phyloP scores from a whole-genome alignment of 2,113 vertebrate genomes.

The Lanius collurio region DNA sequence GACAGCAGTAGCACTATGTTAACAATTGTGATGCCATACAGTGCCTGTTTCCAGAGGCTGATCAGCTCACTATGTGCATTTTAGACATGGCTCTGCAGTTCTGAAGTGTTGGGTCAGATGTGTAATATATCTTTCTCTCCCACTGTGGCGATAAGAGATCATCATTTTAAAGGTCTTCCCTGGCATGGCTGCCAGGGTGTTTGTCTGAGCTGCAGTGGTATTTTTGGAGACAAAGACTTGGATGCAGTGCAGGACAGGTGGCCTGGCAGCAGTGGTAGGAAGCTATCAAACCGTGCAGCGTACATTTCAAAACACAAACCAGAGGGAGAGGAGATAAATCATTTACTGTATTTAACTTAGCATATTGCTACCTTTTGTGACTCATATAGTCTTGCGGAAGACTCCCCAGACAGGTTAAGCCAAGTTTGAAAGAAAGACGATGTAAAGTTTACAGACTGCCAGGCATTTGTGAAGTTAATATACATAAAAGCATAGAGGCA shows the following conservation, averaged over 20 bases:
- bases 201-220: conserved; percentile 58
- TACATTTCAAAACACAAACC: conserved; percentile 54
- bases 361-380: conserved; percentile 58
- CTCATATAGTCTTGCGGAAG: conserved; percentile 40
- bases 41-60: not conserved
- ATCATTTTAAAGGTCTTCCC: conserved; percentile 52
- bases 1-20: not conserved
- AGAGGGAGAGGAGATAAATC: conserved; percentile 63
- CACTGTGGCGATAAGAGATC: not conserved
- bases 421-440: not conserved
- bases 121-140: conserved; percentile 36
- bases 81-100: not conserved
- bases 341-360: conserved; percentile 67
- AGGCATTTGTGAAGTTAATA: not conserved
- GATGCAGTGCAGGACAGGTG: conserved; percentile 25
- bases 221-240: conserved; percentile 70
- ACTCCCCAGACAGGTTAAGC: not conserved
- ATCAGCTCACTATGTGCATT: not conserved
- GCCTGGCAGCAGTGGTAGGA: conserved; percentile 63
- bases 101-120: not conserved
- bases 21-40: not conserved
- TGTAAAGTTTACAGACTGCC: not conserved
- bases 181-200: conserved; percentile 45
- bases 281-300: conserved; percentile 50
- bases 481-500: not conserved